Evolutionary conservation across 2,797 vertebrate species (phyloP).

Genomic region (Sebastes variabilis): DNA sequence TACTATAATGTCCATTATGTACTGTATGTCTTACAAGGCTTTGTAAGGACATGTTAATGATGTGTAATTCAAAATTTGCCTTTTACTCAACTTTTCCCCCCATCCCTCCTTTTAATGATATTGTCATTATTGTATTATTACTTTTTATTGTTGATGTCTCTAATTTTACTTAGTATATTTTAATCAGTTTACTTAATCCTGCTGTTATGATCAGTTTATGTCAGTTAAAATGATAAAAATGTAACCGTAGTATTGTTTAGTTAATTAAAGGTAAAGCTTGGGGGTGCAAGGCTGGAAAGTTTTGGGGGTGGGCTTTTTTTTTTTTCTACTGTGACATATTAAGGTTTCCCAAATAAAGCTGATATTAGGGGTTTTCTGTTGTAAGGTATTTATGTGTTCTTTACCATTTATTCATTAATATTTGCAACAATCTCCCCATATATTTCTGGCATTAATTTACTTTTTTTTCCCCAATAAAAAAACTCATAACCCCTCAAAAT

Average conservation of each 20-base stretch:
- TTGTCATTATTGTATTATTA: slow-evolving; percentile 71
- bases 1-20: slow-evolving; percentile 69
- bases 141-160: slow-evolving; percentile 70
- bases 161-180: slow-evolving; percentile 72
- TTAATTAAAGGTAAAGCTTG: slow-evolving; percentile 60
- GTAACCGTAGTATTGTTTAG: slow-evolving; percentile 68
- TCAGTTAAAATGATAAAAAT: slow-evolving; percentile 63
- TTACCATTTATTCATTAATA: slow-evolving; percentile 18
- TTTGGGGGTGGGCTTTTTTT: slow-evolving; percentile 30
- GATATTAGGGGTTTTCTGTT: slow-evolving; percentile 66
- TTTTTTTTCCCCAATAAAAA: slow-evolving; percentile 22
- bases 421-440: neutral
- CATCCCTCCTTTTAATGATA: slow-evolving; percentile 55
- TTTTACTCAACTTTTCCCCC: slow-evolving; percentile 60
- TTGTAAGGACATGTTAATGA: slow-evolving; percentile 71
- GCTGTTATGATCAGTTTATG: slow-evolving; percentile 66
- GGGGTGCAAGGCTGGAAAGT: slow-evolving; percentile 39
- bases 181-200: slow-evolving; percentile 74
- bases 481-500: slow-evolving; percentile 1
- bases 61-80: slow-evolving; percentile 68
- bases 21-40: slow-evolving; percentile 73
- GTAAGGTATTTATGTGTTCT: slow-evolving; percentile 43
- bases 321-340: slow-evolving; percentile 69
- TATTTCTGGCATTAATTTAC: slow-evolving; percentile 37
- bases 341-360: slow-evolving; percentile 66